phyloP scores from a whole-genome alignment of 2,888 invertebrate species.

The Melinaea marsaeus region DNA sequence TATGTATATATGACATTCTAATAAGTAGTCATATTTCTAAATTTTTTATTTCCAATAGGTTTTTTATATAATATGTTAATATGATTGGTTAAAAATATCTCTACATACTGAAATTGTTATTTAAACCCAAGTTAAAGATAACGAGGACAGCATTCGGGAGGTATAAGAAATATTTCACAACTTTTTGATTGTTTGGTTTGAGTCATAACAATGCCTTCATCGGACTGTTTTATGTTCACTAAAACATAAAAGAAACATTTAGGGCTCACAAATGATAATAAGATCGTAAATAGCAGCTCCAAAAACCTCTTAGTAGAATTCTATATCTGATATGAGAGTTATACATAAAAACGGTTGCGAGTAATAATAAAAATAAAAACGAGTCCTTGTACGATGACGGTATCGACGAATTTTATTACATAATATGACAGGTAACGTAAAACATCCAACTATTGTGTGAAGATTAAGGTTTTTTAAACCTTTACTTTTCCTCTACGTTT shows the following conservation, averaged over 20 bases:
- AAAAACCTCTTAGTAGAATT: slow-evolving; percentile 53
- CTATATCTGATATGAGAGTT: slow-evolving; percentile 52
- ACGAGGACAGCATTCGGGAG: too few relatives aligned
- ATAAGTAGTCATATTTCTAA: not conserved
- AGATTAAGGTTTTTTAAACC: too few relatives aligned
- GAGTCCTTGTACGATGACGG: slow-evolving; percentile 62
- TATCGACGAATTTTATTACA: slow-evolving; percentile 64
- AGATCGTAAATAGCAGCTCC: slow-evolving; percentile 56
- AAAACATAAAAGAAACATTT: slow-evolving; percentile 32
- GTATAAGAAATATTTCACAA: not conserved
- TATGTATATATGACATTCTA: not conserved
- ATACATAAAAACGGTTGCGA: slow-evolving; percentile 56
- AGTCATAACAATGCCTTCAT: slow-evolving; percentile 27
- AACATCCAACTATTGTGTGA: slow-evolving; percentile 14
- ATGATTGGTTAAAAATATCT: too few relatives aligned
- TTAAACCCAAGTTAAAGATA: too few relatives aligned
- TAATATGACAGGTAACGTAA: slow-evolving; percentile 54
- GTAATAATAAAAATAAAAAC: slow-evolving; percentile 52
- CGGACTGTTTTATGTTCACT: slow-evolving; percentile 29
- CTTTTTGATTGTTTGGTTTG: slow-evolving; percentile 12
- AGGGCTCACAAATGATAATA: slow-evolving; percentile 47
- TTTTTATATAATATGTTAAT: not conserved
- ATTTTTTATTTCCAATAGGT: not conserved
- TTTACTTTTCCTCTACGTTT: too few relatives aligned
- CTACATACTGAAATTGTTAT: too few relatives aligned